Conservation (phyloP, 2,797 vertebrate genomes). For the Rhincodon typus region DNA sequence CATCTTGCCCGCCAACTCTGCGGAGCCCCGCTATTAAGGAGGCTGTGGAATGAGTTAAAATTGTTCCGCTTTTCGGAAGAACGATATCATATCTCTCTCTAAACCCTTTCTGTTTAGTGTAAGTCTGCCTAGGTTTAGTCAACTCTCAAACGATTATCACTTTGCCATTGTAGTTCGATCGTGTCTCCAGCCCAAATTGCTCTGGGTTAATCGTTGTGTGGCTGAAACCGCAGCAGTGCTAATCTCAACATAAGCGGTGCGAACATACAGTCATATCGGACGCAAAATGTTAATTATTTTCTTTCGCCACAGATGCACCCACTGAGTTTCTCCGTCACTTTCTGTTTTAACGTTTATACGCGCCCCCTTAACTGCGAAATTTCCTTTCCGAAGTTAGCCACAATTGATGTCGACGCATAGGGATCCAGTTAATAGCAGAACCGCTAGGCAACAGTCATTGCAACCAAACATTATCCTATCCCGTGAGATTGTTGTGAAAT, state of each 20-base stretch:
- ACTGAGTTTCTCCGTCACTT: too few relatives aligned
- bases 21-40: constrained; percentile 45
- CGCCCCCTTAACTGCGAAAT: background rate
- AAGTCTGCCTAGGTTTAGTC: background rate
- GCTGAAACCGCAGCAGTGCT: background rate
- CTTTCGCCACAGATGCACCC: too few relatives aligned
- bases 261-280: too few relatives aligned
- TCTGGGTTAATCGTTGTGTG: background rate
- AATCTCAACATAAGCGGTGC: background rate
- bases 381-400: background rate
- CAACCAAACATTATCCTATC: background rate
- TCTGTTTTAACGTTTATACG: too few relatives aligned
- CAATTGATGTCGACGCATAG: background rate
- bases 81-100: background rate
- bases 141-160: background rate
- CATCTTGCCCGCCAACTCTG: constrained; percentile 64
- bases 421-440: background rate
- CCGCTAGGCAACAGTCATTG: background rate
- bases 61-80: background rate
- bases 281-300: too few relatives aligned
- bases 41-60: background rate
- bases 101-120: background rate
- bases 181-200: too few relatives aligned
- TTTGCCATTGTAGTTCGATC: background rate
- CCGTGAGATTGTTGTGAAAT: background rate